Evolutionary conservation across 1,140 invertebrate genomes (phyloP), one percentile per base, ranked within the genome.

Genomic region (Plectus sambesii): DNA sequence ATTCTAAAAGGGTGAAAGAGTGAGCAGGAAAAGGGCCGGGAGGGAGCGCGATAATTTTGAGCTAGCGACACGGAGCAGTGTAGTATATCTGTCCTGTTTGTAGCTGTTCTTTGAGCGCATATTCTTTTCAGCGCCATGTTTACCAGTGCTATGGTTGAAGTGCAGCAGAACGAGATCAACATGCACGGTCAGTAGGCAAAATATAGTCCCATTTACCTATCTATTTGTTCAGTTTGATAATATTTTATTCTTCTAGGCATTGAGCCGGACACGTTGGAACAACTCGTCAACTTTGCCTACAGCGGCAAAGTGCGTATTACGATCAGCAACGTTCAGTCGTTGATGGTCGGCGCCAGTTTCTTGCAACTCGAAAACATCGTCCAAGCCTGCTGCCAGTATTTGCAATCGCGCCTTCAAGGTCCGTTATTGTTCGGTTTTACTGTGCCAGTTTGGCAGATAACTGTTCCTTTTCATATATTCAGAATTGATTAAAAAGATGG

Each of bases 371-470:
- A 30, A 1, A 37, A 42, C 26, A 46, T 56, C 2, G 50, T 56
- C 6, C 44, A 56, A 2, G 15, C 54, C 2, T 58, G 93, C 74
- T 96, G 90, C 73, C 89, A 96, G 73, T 98, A 97, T 75, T 76
- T 98, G 1, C 94, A 94, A 72, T 76, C 87, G 30, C 90, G 97
- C 70, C 75, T 98, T 27, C 89, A 97, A 74, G 89, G 90, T 24
- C 87, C 87, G 36, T n/a, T n/a, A n/a, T n/a, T n/a, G n/a, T n/a
- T n/a, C n/a, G n/a, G n/a, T n/a, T n/a, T n/a, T n/a, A n/a, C n/a
- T n/a, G n/a, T n/a, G n/a, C n/a, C n/a, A n/a, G n/a, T n/a, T n/a
- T n/a, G n/a, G n/a, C n/a, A n/a, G n/a, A n/a, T n/a, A n/a, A n/a
- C n/a, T n/a, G n/a, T n/a, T n/a, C n/a, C n/a, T n/a, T n/a, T n/a